Evolutionary conservation across 1,140 invertebrate genomes (phyloP).

Genomic region (Zaprionus capensis): DNA sequence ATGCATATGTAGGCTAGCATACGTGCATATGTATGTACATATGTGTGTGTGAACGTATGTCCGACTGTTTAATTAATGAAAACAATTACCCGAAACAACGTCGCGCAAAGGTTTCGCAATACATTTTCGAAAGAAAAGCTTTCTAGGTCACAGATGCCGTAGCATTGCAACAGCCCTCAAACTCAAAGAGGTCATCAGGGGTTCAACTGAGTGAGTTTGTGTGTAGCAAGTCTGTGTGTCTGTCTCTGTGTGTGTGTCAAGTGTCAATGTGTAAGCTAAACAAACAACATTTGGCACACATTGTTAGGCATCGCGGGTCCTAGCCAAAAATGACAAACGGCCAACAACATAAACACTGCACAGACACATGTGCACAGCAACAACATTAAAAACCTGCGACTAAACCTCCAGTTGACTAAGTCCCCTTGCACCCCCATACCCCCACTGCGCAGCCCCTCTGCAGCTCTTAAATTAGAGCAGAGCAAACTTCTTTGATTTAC

Average conservation of each 20-base stretch:
- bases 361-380: neutral
- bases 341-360: slow-evolving; percentile 20
- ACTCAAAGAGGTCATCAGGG: slow-evolving; percentile 43
- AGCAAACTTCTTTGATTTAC: slow-evolving; percentile 74
- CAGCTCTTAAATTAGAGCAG: slow-evolving; percentile 66
- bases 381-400: slow-evolving; percentile 57
- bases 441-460: slow-evolving; percentile 1
- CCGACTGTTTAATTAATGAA: slow-evolving; percentile 66
- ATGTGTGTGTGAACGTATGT: neutral
- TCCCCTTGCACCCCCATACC: neutral
- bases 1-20: neutral
- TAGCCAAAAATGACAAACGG: slow-evolving; percentile 71
- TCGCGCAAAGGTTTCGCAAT: slow-evolving; percentile 63
- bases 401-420: slow-evolving; percentile 31
- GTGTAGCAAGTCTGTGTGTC: neutral
- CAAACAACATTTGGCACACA: slow-evolving; percentile 59
- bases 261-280: slow-evolving; percentile 22
- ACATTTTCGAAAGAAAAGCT: slow-evolving; percentile 74
- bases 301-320: slow-evolving; percentile 50
- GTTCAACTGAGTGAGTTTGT: slow-evolving; percentile 12
- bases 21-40: neutral
- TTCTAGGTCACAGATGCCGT: slow-evolving; percentile 69
- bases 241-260: slow-evolving; percentile 3
- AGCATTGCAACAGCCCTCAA: neutral
- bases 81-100: slow-evolving; percentile 67